A percentile compares a stretch with the other conserved stretches of the same genome.
phyloP scores from a whole-genome alignment of 2,888 invertebrate genomes.

The Coecobrya sp. region DNA sequence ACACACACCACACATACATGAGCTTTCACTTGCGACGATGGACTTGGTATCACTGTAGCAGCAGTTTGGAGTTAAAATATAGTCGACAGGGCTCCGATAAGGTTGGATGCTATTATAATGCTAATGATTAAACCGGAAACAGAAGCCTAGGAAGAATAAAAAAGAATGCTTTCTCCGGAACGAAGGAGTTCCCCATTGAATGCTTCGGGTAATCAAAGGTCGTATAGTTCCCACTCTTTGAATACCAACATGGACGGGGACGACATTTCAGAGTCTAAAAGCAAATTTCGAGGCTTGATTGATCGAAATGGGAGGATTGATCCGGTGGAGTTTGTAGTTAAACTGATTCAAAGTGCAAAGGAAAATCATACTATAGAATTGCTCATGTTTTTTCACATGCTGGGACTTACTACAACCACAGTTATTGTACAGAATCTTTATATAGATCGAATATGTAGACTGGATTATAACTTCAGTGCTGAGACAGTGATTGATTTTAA shows the following conservation, averaged over 20 bases:
- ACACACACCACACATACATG: neutral
- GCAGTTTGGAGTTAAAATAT: neutral
- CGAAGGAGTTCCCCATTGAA: constrained; percentile 53
- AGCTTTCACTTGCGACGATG: neutral
- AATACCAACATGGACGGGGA: constrained; percentile 62
- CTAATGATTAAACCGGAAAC: neutral
- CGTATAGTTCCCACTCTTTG: constrained; percentile 56
- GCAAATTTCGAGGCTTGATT: constrained; percentile 2
- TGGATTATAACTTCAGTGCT: constrained; percentile 61
- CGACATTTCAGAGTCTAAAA: constrained; percentile 66
- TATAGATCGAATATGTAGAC: constrained; percentile 84
- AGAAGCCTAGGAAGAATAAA: neutral
- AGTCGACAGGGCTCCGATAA: neutral
- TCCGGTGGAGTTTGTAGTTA: constrained; percentile 56
- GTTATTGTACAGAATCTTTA: constrained; percentile 85
- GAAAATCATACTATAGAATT: constrained; percentile 83
- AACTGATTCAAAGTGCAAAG: constrained; percentile 77
- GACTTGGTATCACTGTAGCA: constrained; percentile 13
- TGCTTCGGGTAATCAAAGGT: constrained; percentile 9
- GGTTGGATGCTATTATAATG: neutral
- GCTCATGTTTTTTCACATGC: constrained; percentile 83
- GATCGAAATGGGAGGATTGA: constrained; percentile 53
- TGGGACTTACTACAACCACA: constrained; percentile 80
- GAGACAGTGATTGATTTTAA: constrained; percentile 36
- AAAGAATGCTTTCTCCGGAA: constrained; percentile 67